These are phyloP conservation scores for Pseudomyrmex pallidus DNA, from an alignment of 1,140 invertebrate genomes.

Conservation along the genomic window DNA sequence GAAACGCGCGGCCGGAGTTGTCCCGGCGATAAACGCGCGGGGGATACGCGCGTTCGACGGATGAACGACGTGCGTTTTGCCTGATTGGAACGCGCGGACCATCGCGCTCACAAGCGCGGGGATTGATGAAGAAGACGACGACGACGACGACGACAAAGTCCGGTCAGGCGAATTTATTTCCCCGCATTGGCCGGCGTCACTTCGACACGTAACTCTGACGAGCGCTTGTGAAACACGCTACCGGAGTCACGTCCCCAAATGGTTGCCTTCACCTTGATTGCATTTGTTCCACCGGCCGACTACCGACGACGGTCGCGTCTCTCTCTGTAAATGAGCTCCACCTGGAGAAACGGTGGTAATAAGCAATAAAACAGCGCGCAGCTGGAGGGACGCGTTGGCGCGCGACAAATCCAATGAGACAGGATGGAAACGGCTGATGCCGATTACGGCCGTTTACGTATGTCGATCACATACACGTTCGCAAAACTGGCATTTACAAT, in stretches of 20 bases:
- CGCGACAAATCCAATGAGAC: slow-evolving; percentile 36
- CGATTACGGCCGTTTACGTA: slow-evolving; percentile 5
- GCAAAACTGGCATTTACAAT: slow-evolving; percentile 22
- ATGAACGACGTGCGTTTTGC: slow-evolving; percentile 68
- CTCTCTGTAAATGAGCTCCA: slow-evolving; percentile 26
- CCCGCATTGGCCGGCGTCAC: slow-evolving; percentile 4
- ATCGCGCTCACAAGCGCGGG: slow-evolving; percentile 31
- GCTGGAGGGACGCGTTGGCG: background rate
- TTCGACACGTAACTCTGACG: slow-evolving; percentile 39
- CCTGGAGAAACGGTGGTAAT: slow-evolving; percentile 34
- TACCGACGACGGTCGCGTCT: slow-evolving; percentile 11
- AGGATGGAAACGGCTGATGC: slow-evolving; percentile 14
- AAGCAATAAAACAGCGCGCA: slow-evolving; percentile 2
- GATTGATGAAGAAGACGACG: slow-evolving; percentile 68
- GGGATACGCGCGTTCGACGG: slow-evolving; percentile 55
- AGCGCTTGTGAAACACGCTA: slow-evolving; percentile 25
- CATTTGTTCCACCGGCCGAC: slow-evolving; percentile 41
- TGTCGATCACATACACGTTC: slow-evolving; percentile 33
- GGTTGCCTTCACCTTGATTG: slow-evolving; percentile 49
- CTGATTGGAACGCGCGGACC: slow-evolving; percentile 68
- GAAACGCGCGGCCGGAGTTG: slow-evolving; percentile 46
- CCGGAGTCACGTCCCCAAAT: slow-evolving; percentile 40
- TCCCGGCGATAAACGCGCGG: slow-evolving; percentile 65
- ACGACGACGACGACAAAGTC: background rate
- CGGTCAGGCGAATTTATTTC: background rate